These are phyloP conservation scores for Ptilonorhynchus violaceus DNA, from an alignment of 2,113 vertebrate genomes.

Conservation along the genomic window DNA sequence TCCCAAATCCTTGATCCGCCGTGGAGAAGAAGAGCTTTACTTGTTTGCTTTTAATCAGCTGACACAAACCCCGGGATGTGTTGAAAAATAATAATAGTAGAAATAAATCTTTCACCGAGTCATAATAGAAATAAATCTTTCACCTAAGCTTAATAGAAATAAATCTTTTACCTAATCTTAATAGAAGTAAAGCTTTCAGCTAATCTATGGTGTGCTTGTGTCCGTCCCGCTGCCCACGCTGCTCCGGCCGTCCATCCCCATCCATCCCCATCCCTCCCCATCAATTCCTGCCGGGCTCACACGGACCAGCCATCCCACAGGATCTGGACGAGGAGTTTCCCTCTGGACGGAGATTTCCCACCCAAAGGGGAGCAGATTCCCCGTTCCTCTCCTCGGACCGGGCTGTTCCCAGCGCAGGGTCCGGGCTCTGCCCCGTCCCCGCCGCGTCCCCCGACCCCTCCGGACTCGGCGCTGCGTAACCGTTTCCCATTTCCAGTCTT, in stretches of 20 bases:
- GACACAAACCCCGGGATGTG: neutral
- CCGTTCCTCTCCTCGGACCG: rapidly evolving
- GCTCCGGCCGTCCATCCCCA: rapidly evolving
- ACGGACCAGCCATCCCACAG: neutral
- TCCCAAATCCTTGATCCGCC: slow-evolving; percentile 7
- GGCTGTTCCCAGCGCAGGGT: rapidly evolving
- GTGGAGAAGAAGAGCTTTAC: neutral
- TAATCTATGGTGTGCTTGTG: rapidly evolving
- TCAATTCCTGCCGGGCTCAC: rapidly evolving
- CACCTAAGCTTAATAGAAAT: neutral
- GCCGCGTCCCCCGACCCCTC: neutral
- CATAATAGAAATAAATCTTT: neutral
- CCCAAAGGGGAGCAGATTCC: neutral
- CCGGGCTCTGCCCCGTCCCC: neutral
- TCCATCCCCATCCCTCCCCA: neutral
- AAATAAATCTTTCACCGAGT: neutral
- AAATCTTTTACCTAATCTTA: neutral
- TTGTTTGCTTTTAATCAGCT: slow-evolving; percentile 58
- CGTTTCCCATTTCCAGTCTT: slow-evolving; percentile 53
- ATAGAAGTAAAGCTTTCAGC: neutral
- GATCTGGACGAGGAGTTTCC: neutral
- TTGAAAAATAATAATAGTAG: neutral
- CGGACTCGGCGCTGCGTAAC: neutral
- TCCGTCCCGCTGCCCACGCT: rapidly evolving
- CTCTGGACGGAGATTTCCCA: rapidly evolving